These are phyloP conservation scores for Apeira syringaria DNA, from an alignment of 2,888 invertebrate genomes.

Conservation along the genomic window DNA sequence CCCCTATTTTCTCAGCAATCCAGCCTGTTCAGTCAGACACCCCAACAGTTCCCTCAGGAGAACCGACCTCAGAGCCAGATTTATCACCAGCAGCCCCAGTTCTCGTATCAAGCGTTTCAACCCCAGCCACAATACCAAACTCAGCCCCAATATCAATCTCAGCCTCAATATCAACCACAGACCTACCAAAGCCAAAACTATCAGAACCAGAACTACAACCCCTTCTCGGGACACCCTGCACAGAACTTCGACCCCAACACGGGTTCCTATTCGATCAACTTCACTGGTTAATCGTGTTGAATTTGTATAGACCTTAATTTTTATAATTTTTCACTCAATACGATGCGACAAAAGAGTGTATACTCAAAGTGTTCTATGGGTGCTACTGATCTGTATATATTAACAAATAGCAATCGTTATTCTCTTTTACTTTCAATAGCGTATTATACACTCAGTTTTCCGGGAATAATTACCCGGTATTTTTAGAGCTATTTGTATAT, in stretches of 20 bases:
- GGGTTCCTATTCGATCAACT: conserved; percentile 91
- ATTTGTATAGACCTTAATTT: conserved; percentile 17
- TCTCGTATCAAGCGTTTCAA: conserved; percentile 67
- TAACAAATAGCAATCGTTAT: too few species aligned
- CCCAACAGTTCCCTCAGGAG: conserved; percentile 61
- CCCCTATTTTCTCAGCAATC: conserved; percentile 50
- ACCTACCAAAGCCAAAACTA: conserved; percentile 55
- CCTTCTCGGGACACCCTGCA: conserved; percentile 87
- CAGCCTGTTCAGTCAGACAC: conserved; percentile 54
- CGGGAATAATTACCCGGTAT: too few species aligned
- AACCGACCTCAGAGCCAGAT: conserved; percentile 65
- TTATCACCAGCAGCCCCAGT: conserved; percentile 70
- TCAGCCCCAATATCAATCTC: conserved; percentile 36
- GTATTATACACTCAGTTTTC: too few species aligned
- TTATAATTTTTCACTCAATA: conserved; percentile 8
- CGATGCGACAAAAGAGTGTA: too few species aligned
- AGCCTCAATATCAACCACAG: conserved; percentile 40
- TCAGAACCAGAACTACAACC: conserved; percentile 65
- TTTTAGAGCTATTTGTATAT: too few species aligned
- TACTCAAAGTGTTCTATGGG: too few species aligned
- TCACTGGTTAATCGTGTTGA: conserved; percentile 78
- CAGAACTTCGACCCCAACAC: conserved; percentile 88
- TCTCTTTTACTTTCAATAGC: too few species aligned
- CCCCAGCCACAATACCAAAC: conserved; percentile 49
- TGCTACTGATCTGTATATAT: too few species aligned